Conservation (phyloP, 2,797 vertebrate genomes). For the Xerus rutilus region DNA sequence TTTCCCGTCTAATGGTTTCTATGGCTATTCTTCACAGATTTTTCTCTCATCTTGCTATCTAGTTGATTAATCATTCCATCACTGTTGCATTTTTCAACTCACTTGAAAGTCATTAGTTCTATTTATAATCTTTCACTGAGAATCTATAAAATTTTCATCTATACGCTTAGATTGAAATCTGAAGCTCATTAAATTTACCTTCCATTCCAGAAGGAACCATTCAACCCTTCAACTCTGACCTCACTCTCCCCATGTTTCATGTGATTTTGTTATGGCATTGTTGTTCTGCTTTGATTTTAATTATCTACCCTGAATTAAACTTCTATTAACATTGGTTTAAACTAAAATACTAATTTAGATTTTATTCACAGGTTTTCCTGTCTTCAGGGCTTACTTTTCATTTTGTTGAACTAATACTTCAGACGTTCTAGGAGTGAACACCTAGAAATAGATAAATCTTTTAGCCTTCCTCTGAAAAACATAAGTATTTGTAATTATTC, state of each 20-base stretch:
- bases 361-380: background rate
- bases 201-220: background rate
- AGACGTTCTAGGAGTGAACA: background rate
- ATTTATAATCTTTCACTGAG: background rate
- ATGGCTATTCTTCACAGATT: background rate
- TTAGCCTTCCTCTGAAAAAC: background rate
- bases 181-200: background rate
- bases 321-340: constrained; percentile 27
- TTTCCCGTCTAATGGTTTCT: background rate
- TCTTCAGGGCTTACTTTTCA: background rate
- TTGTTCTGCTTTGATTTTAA: background rate
- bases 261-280: background rate
- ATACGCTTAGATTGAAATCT: constrained; percentile 13
- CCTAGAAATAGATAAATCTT: background rate
- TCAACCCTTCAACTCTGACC: background rate
- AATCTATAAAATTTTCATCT: background rate
- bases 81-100: background rate
- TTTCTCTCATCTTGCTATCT: background rate
- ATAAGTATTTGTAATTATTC: background rate
- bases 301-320: background rate
- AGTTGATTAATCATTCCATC: background rate
- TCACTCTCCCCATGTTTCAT: background rate
- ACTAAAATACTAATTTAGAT: background rate
- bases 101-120: background rate
- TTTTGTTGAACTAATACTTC: background rate